Evolutionary conservation across 1,140 invertebrate genomes (phyloP).

Genomic region (Bursaphelenchus mucronatus): DNA sequence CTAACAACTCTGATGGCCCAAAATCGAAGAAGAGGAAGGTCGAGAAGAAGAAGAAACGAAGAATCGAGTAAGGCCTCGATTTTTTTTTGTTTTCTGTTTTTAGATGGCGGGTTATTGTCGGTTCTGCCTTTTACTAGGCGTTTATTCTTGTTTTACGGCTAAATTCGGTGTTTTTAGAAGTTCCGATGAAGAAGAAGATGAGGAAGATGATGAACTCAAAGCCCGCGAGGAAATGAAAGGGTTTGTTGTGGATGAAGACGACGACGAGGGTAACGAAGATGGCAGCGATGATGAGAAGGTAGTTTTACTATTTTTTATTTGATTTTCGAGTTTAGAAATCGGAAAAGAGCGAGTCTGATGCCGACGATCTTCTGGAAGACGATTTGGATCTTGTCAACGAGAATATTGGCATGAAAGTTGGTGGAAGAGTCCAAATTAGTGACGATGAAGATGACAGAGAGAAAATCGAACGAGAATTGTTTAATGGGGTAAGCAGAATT

Average conservation of each 20-base stretch:
- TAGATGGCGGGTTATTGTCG: not conserved
- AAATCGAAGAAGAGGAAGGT: constrained; percentile 46
- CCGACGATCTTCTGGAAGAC: constrained; percentile 86
- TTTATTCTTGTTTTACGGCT: constrained; percentile 7
- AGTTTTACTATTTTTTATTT: constrained; percentile 17
- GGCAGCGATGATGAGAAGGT: constrained; percentile 37
- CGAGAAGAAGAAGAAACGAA: constrained; percentile 44
- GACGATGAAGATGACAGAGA: constrained; percentile 72
- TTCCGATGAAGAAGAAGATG: constrained; percentile 43
- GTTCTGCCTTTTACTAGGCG: not conserved
- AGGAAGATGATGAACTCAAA: constrained; percentile 25
- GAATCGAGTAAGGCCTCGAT: constrained; percentile 38
- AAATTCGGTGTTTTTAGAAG: constrained; percentile 32
- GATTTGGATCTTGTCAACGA: constrained; percentile 97
- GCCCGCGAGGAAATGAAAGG: constrained; percentile 35
- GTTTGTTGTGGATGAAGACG: constrained; percentile 54
- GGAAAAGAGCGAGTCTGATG: constrained; percentile 56
- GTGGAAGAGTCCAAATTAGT: constrained; percentile 46
- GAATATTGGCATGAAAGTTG: constrained; percentile 83
- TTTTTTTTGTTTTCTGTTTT: constrained; percentile 22
- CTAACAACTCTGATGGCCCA: constrained; percentile 35
- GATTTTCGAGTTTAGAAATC: constrained; percentile 34
- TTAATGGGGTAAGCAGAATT: constrained; percentile 60
- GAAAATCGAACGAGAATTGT: constrained; percentile 67
- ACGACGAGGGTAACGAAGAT: constrained; percentile 53